Evolutionary conservation across 2,888 invertebrate species (phyloP), one percentile per base, ranked within the genome.

Genomic region (Nymphalis c-album): DNA sequence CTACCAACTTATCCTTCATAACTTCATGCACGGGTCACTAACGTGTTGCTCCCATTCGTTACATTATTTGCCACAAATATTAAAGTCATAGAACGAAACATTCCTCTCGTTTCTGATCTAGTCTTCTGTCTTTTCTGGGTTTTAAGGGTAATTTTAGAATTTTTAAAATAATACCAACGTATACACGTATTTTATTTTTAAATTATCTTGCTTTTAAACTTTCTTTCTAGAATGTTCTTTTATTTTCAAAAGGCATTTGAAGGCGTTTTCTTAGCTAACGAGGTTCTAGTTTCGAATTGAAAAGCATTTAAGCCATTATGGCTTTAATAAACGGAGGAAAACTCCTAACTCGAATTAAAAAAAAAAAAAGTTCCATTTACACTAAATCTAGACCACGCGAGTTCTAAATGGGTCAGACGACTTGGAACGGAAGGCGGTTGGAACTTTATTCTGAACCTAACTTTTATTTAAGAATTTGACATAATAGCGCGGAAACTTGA

Each of bases 361-460:
- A 35, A 57, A 60, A 53, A 64, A 60, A 53, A 64, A 66, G 48
- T 40, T 35, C 53, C 55, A 61, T 66, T 66, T 66, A 47, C 55
- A 48, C 47, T 20, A 31, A 48, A 53, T 55, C 47, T 51, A 57
- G 55, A 61, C 61, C 60, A 57, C 66, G 48, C 26, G 61, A 57
- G 66, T 66, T 61, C 61, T 61, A 66, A 48, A 61, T 66, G 16
- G 65, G 60, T 66, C 65, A 57, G 60, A 40, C 35, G 10, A 57
- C 47, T 20, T n/a, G n/a, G n/a, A n/a, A n/a, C n/a, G n/a, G n/a
- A 7, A 61, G 61, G 26, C 65, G 60, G 61, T 66, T 47, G 48
- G 20, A 57, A 57, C 57, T 57, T 40, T 13, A 10, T 18, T 22
- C 47, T 66, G n/a, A 66, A 26, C 60, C 18, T 35, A 26, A 66